These are phyloP conservation scores for Drosophila kanekoi DNA, from an alignment of 2,888 invertebrate species.

Conservation along the genomic window DNA sequence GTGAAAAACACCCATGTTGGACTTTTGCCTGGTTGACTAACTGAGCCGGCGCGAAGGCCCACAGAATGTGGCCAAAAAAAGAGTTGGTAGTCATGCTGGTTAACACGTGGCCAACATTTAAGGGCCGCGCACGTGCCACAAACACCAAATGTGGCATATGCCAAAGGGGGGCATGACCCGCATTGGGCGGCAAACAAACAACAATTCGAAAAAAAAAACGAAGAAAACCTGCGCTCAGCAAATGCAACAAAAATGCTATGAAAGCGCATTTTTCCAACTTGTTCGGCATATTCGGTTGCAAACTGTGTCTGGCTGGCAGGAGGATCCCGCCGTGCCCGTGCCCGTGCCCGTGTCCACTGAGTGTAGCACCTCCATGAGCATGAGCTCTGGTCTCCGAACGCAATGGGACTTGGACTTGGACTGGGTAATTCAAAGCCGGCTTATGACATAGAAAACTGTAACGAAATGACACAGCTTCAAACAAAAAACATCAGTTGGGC, in stretches of 20 bases:
- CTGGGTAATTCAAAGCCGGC: slow-evolving; percentile 57
- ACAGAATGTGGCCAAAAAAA: slow-evolving; percentile 33
- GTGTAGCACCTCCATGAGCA: slow-evolving; percentile 12
- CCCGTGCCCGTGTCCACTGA: slow-evolving; percentile 10
- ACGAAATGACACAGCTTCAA: slow-evolving; percentile 40
- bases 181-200: slow-evolving; percentile 44
- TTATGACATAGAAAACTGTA: slow-evolving; percentile 70
- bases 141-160: slow-evolving; percentile 27
- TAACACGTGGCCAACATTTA: slow-evolving; percentile 58
- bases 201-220: slow-evolving; percentile 15
- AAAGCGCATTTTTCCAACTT: slow-evolving; percentile 75
- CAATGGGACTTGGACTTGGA: slow-evolving; percentile 9
- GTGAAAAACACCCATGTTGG: slow-evolving; percentile 24
- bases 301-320: slow-evolving; percentile 9
- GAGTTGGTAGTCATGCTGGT: slow-evolving; percentile 43
- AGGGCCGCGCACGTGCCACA: slow-evolving; percentile 63
- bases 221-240: slow-evolving; percentile 22
- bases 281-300: slow-evolving; percentile 72
- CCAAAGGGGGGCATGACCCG: slow-evolving; percentile 66
- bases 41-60: slow-evolving; percentile 39
- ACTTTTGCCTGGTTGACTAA: slow-evolving; percentile 43
- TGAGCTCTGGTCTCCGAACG: neutral
- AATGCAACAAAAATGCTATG: slow-evolving; percentile 67
- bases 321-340: slow-evolving; percentile 40
- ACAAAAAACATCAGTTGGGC: slow-evolving; percentile 19